Evolutionary conservation across 1,140 invertebrate species (phyloP).

Genomic region (Zaprionus gabonicus): DNA sequence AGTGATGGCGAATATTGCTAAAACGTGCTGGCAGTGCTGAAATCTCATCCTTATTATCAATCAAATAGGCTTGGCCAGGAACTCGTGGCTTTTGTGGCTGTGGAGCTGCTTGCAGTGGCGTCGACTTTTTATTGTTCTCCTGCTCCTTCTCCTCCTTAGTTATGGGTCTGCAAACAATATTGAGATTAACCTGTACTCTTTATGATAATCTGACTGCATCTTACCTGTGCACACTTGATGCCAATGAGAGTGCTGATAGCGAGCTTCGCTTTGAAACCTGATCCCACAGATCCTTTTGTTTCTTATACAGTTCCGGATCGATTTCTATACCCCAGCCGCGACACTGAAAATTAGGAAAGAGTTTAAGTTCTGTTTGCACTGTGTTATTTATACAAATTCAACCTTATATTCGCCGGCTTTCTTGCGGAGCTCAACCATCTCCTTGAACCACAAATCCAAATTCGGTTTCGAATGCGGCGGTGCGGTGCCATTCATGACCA

Average conservation of each 20-base stretch:
- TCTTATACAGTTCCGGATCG: conserved; percentile 92
- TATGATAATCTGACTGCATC: neutral
- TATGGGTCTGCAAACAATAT: conserved; percentile 86
- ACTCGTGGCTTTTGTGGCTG: conserved; percentile 66
- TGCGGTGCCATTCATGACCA: conserved; percentile 75
- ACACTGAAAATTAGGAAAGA: conserved; percentile 87
- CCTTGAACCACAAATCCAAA: conserved; percentile 90
- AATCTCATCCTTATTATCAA: conserved; percentile 84
- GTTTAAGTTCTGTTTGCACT: no score
- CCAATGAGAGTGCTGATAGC: conserved; percentile 94
- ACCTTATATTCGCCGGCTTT: conserved; percentile 97
- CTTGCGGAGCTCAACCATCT: conserved; percentile 94
- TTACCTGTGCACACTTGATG: conserved; percentile 92
- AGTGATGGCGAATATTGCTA: conserved; percentile 88
- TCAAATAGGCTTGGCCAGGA: conserved; percentile 81
- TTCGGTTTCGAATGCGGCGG: conserved; percentile 81
- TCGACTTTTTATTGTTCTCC: conserved; percentile 92
- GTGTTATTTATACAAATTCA: conserved; percentile 57
- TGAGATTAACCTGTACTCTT: neutral
- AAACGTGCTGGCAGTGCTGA: conserved; percentile 85
- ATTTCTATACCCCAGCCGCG: conserved; percentile 95
- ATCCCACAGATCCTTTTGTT: conserved; percentile 94
- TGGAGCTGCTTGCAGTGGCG: conserved; percentile 86
- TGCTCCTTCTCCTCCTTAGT: conserved; percentile 95
- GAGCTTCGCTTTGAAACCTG: conserved; percentile 94